Base-by-base conservation (phyloP, 2,113 vertebrate species). In the Leiothrix lutea region DNA sequence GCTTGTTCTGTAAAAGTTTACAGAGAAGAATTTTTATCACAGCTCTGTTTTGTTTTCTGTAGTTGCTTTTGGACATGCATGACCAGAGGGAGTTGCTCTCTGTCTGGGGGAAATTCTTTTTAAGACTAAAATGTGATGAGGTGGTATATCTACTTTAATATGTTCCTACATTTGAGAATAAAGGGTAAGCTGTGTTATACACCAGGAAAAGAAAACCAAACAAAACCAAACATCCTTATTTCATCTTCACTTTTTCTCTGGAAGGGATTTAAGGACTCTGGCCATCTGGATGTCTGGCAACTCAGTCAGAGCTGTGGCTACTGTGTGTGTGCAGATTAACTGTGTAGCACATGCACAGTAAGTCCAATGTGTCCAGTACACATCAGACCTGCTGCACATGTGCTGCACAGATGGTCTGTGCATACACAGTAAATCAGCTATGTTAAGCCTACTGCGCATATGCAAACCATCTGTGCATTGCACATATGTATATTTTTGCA, bases 251-350 rank as follows among this genome's bases (percentile, higher is more conserved):
- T 90, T 88, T 93, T 94, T 94, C 85, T 83, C 92, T 96, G 90
- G 88, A 86, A 96, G 88, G 82, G 88, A 97, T 94, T 97, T 97
- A 92, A 95, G 91, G 92, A 96, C 96, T 96, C 92, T 92, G 92
- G 92, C 96, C 96, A 97, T 97, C 96, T 97, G 96, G 95, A 96
- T 95, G 96, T 97, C 96, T 97, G 96, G 94, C 95, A 96, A 96
- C 91, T 97, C 96, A 96, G 96, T 94, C 94, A 93, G 96, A 97
- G 94, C 96, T 97, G 95, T 97, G 96, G 96, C 96, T 97, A 97
- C 96, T 97, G 96, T 95, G 82, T 96, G 82, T 90, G 86, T 97
- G 86, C 95, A 96, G 94, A 97, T 97, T 95, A 97, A 96, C 96
- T 97, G 96, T 78, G 92, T 97, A 97, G 96, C 96, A 97, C 96